Percentiles rank a stretch among this genome's conserved stretches.
phyloP scores from a whole-genome alignment of 2,797 vertebrate genomes.

The Eulemur rubriventer region DNA sequence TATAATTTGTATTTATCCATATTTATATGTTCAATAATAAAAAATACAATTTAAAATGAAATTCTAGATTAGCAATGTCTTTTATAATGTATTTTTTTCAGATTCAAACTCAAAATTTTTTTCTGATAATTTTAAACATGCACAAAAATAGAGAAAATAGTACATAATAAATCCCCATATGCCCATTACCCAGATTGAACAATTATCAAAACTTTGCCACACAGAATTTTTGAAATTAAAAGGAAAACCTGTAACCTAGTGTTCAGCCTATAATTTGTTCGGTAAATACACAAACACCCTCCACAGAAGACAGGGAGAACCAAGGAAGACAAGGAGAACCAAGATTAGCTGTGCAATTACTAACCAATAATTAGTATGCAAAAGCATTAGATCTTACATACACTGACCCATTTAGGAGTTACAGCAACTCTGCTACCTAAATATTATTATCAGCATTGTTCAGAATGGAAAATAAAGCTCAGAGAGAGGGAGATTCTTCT shows the following conservation, averaged over 20 bases:
- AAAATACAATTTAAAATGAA: constrained; percentile 38
- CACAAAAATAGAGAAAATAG: background rate
- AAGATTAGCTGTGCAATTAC: background rate
- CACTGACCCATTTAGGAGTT: background rate
- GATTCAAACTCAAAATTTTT: background rate
- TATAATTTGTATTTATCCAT: background rate
- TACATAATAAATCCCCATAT: background rate
- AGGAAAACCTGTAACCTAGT: background rate
- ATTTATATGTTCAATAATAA: background rate
- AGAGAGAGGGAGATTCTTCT: background rate
- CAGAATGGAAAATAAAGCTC: background rate
- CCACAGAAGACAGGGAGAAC: background rate
- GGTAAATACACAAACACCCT: background rate
- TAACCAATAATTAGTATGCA: background rate
- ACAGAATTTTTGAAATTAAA: background rate
- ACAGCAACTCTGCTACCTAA: background rate
- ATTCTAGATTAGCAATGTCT: constrained; percentile 1
- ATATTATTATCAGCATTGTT: background rate
- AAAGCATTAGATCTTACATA: background rate
- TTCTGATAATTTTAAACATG: constrained; percentile 47
- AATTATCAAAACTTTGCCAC: constrained; percentile 32
- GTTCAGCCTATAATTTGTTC: background rate
- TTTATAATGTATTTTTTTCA: background rate
- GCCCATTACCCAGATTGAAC: constrained; percentile 11
- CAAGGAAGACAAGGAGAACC: background rate